Percentiles rank a stretch among this genome's conserved stretches.
phyloP scores from a whole-genome alignment of 2,797 vertebrate genomes.

The Crocodylus rhombifer region DNA sequence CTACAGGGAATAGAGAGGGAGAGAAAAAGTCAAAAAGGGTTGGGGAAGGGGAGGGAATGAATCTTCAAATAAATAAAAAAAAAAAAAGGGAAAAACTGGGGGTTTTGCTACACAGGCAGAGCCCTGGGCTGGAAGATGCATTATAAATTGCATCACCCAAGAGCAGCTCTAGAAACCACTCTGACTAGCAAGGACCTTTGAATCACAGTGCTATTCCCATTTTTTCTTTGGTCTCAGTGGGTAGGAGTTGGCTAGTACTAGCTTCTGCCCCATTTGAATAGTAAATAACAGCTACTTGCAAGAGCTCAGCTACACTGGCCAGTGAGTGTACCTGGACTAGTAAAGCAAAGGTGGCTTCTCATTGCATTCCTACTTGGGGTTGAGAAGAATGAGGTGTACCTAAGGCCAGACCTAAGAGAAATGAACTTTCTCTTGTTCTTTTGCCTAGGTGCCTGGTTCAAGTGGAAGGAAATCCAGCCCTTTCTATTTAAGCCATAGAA shows the following conservation, averaged over 20 bases:
- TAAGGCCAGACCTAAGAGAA: fast-evolving
- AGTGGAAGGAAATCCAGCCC: neutral
- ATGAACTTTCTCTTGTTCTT: neutral
- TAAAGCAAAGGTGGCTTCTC: neutral
- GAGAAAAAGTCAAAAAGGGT: no score
- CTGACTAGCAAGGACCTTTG: no score
- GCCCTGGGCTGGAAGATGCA: neutral
- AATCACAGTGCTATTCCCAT: neutral
- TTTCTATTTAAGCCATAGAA: neutral
- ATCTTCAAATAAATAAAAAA: no score
- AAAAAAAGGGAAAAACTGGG: no score
- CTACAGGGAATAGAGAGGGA: no score
- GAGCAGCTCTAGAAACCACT: neutral
- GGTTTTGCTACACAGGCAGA: neutral
- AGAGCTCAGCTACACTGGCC: neutral
- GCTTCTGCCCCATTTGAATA: neutral
- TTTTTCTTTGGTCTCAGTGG: neutral
- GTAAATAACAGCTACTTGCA: neutral
- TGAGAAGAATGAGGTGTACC: neutral
- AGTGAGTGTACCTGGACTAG: neutral
- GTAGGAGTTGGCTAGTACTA: neutral
- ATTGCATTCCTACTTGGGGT: neutral
- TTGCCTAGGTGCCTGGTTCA: fast-evolving
- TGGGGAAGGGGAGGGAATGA: no score
- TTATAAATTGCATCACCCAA: neutral